phyloP scores from a whole-genome alignment of 1,140 invertebrate species.

The Lerema accius region DNA sequence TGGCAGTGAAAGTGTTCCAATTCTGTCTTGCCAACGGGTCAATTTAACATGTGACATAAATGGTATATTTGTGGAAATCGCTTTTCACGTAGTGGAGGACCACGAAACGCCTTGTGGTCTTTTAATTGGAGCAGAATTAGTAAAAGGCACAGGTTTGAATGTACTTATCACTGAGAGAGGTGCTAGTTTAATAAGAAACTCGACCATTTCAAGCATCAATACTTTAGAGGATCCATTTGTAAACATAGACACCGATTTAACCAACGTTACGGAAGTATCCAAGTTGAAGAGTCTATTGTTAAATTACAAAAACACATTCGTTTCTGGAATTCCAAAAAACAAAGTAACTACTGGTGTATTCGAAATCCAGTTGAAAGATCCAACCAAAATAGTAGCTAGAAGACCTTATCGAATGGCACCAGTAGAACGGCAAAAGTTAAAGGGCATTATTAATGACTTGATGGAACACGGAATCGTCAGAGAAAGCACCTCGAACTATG shows the following conservation, averaged over 20 bases:
- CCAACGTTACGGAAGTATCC: slow-evolving; percentile 11
- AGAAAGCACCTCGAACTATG: slow-evolving; percentile 24
- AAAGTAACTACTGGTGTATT: slow-evolving; percentile 18
- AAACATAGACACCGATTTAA: slow-evolving; percentile 31
- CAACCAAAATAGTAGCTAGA: slow-evolving; percentile 21
- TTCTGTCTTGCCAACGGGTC: slow-evolving; percentile 25
- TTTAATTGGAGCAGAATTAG: slow-evolving; percentile 31
- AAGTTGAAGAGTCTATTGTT: slow-evolving; percentile 18
- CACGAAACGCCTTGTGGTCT: slow-evolving; percentile 30
- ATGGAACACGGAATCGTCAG: slow-evolving; percentile 14
- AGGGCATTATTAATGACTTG: slow-evolving; percentile 19
- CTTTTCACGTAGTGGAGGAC: slow-evolving; percentile 28
- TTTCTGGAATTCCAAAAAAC: slow-evolving; percentile 20
- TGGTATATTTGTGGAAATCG: slow-evolving; percentile 23
- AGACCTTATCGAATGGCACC: slow-evolving; percentile 30
- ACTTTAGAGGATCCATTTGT: slow-evolving; percentile 1
- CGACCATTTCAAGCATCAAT: slow-evolving; percentile 5
- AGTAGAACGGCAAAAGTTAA: slow-evolving; percentile 14
- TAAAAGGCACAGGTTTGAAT: slow-evolving; percentile 28
- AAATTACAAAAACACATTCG: slow-evolving; percentile 6
- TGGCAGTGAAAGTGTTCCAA: slow-evolving; percentile 26
- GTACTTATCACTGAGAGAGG: slow-evolving; percentile 21
- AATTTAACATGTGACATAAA: slow-evolving; percentile 23
- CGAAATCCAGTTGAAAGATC: slow-evolving; percentile 30
- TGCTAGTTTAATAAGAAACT: slow-evolving; percentile 13